Evolutionary conservation across 1,140 invertebrate species (phyloP).

Genomic region (Drosophila triauraria): DNA sequence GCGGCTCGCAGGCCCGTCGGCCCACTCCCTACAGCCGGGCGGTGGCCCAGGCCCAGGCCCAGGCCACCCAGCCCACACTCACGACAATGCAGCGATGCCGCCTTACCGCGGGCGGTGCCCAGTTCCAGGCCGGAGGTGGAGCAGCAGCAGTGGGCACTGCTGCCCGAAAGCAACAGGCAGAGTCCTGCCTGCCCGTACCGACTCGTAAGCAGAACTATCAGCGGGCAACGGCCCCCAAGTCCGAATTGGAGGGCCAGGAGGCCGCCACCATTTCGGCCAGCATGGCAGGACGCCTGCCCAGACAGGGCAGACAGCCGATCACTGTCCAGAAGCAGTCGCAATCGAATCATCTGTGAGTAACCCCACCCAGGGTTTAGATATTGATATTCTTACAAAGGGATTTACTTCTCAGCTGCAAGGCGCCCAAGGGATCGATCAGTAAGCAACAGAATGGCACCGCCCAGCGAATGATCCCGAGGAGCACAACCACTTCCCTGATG

Average conservation of each 20-base stretch:
- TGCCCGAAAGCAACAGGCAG: background rate
- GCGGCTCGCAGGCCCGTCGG: background rate
- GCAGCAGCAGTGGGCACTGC: background rate
- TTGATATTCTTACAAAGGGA: background rate
- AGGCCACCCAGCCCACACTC: background rate
- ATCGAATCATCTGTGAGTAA: slow-evolving; percentile 17
- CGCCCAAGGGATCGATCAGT: background rate
- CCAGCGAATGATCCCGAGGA: slow-evolving; percentile 50
- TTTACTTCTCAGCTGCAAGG: slow-evolving; percentile 8
- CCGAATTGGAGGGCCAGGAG: background rate
- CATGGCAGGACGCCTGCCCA: slow-evolving; percentile 5
- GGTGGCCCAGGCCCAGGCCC: too few relatives aligned
- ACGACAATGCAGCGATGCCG: background rate
- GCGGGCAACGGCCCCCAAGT: background rate
- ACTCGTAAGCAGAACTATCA: slow-evolving; percentile 9
- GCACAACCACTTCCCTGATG: slow-evolving; percentile 65
- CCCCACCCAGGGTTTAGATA: too few relatives aligned
- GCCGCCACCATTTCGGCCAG: background rate
- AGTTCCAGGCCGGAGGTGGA: background rate
- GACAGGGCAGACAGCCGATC: background rate
- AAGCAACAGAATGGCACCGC: slow-evolving; percentile 11
- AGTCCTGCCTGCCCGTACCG: background rate
- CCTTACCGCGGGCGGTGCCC: background rate
- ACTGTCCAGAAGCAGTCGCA: background rate
- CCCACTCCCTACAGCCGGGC: background rate